A percentile compares a stretch with the other conserved stretches of the same genome.
phyloP scores from a whole-genome alignment of 2,113 vertebrate genomes.

The Corvus cornix region DNA sequence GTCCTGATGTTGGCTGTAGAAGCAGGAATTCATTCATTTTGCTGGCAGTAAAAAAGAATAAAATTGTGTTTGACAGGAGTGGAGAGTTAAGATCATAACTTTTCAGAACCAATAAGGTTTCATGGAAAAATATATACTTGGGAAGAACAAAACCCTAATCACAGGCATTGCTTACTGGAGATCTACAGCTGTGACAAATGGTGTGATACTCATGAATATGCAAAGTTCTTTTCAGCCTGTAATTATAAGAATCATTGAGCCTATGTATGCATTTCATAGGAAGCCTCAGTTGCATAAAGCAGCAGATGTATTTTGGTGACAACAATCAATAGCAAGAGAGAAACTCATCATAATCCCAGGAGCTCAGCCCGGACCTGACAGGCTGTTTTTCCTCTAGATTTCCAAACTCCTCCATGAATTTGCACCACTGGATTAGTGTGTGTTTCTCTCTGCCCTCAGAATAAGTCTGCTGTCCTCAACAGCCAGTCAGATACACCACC shows the following conservation, averaged over 20 bases:
- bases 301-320: constrained; percentile 52
- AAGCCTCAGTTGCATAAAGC: constrained; percentile 27
- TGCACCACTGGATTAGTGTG: not conserved
- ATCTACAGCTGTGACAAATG: constrained; percentile 68
- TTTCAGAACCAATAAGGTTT: constrained; percentile 67
- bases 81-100: constrained; percentile 65
- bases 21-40: constrained; percentile 48
- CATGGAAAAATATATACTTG: constrained; percentile 54
- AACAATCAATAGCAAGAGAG: constrained; percentile 24
- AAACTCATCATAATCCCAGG: not conserved
- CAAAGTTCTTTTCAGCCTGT: constrained; percentile 57
- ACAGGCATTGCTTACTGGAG: constrained; percentile 53
- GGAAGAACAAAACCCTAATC: constrained; percentile 67
- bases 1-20: constrained; percentile 36
- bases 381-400: not conserved
- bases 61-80: constrained; percentile 66
- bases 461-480: not conserved
- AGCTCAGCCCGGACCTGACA: not conserved
- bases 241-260: constrained; percentile 61
- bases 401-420: not conserved
- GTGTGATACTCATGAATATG: constrained; percentile 59
- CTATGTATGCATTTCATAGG: constrained; percentile 44
- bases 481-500: not conserved
- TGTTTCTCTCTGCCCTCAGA: not conserved
- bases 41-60: constrained; percentile 51